Conservation (phyloP, 2,797 vertebrate species). For the Poecilia wingei region DNA sequence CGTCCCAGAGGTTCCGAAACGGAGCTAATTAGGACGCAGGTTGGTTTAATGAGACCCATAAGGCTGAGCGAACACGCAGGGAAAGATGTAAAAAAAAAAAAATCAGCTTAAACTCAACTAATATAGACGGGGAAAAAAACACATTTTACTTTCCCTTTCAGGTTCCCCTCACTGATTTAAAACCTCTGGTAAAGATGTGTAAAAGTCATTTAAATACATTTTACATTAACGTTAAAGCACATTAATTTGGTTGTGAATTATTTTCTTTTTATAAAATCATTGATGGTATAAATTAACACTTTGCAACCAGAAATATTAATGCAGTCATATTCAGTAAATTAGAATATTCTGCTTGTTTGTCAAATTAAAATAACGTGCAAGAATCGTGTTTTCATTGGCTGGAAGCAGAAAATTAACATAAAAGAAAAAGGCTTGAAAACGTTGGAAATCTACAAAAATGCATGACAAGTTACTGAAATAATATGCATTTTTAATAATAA, state of each 20-base stretch:
- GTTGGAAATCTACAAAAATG: too few relatives aligned
- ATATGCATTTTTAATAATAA: not conserved
- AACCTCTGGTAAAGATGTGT: not conserved
- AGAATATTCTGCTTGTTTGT: not conserved
- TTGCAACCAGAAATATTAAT: not conserved
- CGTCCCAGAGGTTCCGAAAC: conserved; percentile 42
- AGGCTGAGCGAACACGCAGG: conserved; percentile 37
- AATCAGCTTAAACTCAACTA: conserved; percentile 9
- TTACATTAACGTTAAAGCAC: not conserved
- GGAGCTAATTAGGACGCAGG: conserved; percentile 56
- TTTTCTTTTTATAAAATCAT: not conserved
- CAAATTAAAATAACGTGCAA: not conserved
- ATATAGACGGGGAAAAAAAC: not conserved
- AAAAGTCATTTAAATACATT: not conserved
- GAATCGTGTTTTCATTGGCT: not conserved
- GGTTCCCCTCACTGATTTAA: not conserved
- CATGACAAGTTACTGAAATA: not conserved
- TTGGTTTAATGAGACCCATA: conserved; percentile 61
- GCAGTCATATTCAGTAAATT: not conserved
- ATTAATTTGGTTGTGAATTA: not conserved
- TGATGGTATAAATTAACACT: not conserved
- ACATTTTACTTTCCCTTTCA: not conserved
- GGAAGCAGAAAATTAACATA: not conserved
- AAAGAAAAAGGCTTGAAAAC: not conserved
- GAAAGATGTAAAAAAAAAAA: not conserved